A percentile compares a stretch with the other conserved stretches of the same genome.
These are phyloP conservation scores for Macaca mulatta DNA, from an alignment of 2,113 vertebrate species.

Conservation along the genomic window DNA sequence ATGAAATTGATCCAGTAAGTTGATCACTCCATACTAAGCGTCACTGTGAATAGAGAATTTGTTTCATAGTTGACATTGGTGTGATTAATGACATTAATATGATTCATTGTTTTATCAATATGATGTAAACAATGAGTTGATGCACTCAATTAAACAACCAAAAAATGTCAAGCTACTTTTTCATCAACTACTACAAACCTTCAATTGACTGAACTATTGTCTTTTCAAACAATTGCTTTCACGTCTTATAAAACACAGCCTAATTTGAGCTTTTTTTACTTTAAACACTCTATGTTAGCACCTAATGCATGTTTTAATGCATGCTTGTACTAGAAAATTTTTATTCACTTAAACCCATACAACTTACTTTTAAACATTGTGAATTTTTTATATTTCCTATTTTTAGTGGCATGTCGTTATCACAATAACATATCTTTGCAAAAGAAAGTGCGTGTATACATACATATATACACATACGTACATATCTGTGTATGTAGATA, in stretches of 20 bases:
- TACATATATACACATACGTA: background rate
- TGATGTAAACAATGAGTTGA: slow-evolving; percentile 48
- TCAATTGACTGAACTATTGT: background rate
- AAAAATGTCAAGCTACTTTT: slow-evolving; percentile 21
- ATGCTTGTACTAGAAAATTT: background rate
- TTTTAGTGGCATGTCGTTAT: background rate
- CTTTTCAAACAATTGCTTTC: background rate
- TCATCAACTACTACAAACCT: background rate
- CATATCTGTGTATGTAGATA: accelerated
- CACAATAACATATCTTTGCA: background rate
- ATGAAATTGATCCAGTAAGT: slow-evolving; percentile 59
- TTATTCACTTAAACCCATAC: background rate
- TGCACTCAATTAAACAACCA: slow-evolving; percentile 34
- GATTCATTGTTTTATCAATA: slow-evolving; percentile 61
- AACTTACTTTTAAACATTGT: background rate
- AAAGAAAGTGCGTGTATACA: background rate
- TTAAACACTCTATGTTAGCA: background rate
- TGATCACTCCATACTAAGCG: slow-evolving; percentile 32
- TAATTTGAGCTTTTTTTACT: slow-evolving; percentile 36
- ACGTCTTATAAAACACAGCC: background rate
- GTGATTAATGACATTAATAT: slow-evolving; percentile 50
- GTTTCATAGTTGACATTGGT: background rate
- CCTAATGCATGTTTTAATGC: background rate
- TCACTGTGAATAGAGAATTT: background rate
- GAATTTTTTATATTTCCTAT: background rate